Evolutionary conservation across 2,797 vertebrate genomes (phyloP).

Genomic region (Brachyalestes nurse): DNA sequence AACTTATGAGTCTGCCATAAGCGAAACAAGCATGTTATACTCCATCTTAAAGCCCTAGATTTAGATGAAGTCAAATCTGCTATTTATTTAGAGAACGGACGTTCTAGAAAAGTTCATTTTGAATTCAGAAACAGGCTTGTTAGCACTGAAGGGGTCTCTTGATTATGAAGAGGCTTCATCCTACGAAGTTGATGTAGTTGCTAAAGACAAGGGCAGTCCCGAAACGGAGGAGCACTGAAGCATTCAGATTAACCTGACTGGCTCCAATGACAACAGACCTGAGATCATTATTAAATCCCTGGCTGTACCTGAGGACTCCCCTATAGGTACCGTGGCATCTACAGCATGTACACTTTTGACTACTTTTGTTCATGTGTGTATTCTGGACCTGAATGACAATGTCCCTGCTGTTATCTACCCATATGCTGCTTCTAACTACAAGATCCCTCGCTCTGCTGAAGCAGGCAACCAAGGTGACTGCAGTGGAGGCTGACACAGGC

Average conservation of each 20-base stretch:
- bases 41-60: not conserved
- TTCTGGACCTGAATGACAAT: slow-evolving; percentile 11
- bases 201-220: slow-evolving; percentile 1
- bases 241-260: slow-evolving; percentile 2
- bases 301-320: slow-evolving; percentile 79
- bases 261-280: slow-evolving; percentile 12
- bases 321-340: slow-evolving; percentile 65
- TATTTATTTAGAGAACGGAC: not conserved
- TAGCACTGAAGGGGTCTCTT: not conserved
- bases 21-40: not conserved
- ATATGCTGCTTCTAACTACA: slow-evolving; percentile 65
- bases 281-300: slow-evolving; percentile 58
- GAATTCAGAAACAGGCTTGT: not conserved
- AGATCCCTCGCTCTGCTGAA: slow-evolving; percentile 66
- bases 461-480: slow-evolving; percentile 68
- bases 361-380: slow-evolving; percentile 58
- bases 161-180: slow-evolving; percentile 11
- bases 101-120: not conserved
- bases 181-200: not conserved
- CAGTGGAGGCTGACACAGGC: slow-evolving; percentile 70
- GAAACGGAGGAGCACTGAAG: slow-evolving; percentile 5
- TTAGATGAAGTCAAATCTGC: not conserved
- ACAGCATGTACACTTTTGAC: slow-evolving; percentile 79
- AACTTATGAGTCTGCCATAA: not conserved
- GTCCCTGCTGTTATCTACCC: not conserved